phyloP scores from a whole-genome alignment of 2,113 vertebrate genomes.

The Illadopsis cleaveri region DNA sequence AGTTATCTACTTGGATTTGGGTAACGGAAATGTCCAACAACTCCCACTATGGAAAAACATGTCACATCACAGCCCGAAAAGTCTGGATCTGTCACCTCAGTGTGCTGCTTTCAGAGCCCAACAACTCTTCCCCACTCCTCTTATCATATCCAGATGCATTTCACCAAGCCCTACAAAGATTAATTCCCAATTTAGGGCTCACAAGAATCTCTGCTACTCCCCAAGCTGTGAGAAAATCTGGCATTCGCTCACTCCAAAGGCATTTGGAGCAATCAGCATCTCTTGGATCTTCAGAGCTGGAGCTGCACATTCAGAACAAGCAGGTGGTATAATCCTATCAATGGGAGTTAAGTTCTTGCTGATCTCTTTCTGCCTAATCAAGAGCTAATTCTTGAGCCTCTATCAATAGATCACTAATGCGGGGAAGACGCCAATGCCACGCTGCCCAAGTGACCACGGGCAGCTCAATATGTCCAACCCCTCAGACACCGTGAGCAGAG shows the following conservation, averaged over 20 bases:
- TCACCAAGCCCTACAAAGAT: not conserved
- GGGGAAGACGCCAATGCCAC: accelerated
- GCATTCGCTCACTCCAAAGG: not conserved
- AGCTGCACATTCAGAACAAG: not conserved
- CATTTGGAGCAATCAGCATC: not conserved
- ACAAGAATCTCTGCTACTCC: not conserved
- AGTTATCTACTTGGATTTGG: not conserved
- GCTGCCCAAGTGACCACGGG: accelerated
- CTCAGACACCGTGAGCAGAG: accelerated
- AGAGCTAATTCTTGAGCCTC: slow-evolving; percentile 42
- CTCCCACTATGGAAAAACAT: not conserved
- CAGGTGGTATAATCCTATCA: slow-evolving; percentile 27
- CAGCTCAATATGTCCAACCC: not conserved
- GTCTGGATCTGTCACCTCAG: accelerated
- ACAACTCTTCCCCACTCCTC: not conserved
- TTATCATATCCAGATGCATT: not conserved
- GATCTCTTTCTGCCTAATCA: slow-evolving; percentile 15
- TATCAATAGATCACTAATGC: slow-evolving; percentile 54
- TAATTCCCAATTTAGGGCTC: not conserved
- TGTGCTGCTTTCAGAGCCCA: not conserved
- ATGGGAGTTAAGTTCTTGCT: not conserved
- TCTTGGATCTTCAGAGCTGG: not conserved
- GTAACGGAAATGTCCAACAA: not conserved
- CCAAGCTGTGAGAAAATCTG: not conserved
- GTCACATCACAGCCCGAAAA: not conserved